These are phyloP conservation scores for Syndactyla subalaris DNA, from an alignment of 2,797 vertebrate genomes.

Conservation along the genomic window DNA sequence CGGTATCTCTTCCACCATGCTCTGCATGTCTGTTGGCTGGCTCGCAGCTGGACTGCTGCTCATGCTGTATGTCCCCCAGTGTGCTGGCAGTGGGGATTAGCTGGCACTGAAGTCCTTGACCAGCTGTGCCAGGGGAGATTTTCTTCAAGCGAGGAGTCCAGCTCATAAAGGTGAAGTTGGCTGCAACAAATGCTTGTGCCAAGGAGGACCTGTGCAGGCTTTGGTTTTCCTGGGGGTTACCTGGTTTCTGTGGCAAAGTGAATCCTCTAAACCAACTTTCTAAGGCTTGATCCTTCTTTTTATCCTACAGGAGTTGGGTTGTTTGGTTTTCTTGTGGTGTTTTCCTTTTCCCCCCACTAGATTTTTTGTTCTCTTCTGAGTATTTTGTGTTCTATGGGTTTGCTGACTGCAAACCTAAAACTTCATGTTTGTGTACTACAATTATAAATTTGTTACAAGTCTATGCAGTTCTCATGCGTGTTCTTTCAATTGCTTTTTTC, in stretches of 20 bases:
- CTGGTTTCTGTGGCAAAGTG: not conserved
- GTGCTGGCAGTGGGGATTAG: not conserved
- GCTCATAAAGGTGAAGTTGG: not conserved
- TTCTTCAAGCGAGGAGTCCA: not conserved
- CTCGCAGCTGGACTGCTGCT: not conserved
- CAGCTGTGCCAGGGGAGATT: not conserved
- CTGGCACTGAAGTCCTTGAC: not conserved
- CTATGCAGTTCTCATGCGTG: not conserved
- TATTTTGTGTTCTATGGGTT: not conserved
- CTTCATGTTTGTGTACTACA: not conserved
- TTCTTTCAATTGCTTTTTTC: not conserved
- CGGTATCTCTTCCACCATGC: fast-evolving
- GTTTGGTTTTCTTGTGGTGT: not conserved
- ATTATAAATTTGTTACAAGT: not conserved
- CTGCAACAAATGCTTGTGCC: not conserved
- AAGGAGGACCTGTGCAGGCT: fast-evolving
- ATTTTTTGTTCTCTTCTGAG: not conserved
- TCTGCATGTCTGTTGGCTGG: fast-evolving
- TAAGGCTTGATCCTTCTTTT: not conserved
- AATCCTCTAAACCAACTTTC: not conserved
- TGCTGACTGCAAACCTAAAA: not conserved
- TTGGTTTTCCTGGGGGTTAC: not conserved
- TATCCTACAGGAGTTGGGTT: not conserved
- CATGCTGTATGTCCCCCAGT: fast-evolving
- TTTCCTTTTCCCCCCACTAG: not conserved